Evolutionary conservation across 2,113 vertebrate species (phyloP).

Genomic region (Trichomycterus rosablanca): DNA sequence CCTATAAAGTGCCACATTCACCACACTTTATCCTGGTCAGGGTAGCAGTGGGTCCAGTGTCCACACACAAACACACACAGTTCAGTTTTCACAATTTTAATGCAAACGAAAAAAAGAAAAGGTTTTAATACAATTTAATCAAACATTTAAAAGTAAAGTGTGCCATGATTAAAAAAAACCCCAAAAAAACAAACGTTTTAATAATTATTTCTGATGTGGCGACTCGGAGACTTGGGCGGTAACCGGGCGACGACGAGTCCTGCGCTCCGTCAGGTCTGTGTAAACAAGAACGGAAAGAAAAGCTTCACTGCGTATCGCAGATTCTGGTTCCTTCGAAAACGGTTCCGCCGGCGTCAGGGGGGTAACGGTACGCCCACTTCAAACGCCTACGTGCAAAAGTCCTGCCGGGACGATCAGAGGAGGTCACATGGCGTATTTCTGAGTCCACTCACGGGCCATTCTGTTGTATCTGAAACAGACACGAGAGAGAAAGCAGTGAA

Average conservation of each 20-base stretch:
- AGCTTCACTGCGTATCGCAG: constrained; percentile 31
- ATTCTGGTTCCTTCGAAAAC: constrained; percentile 47
- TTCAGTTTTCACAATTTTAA: constrained; percentile 52
- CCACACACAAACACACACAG: background rate
- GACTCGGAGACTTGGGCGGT: constrained; percentile 35
- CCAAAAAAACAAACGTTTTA: too few species aligned
- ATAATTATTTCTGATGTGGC: background rate
- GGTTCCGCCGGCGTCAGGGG: constrained; percentile 51
- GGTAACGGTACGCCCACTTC: constrained; percentile 69
- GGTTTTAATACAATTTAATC: constrained; percentile 57
- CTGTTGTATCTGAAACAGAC: constrained; percentile 84
- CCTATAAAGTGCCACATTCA: too few species aligned
- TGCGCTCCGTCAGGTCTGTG: constrained; percentile 28
- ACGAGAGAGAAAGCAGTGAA: background rate
- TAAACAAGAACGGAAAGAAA: constrained; percentile 36
- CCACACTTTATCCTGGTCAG: too few species aligned
- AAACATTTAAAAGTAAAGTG: constrained; percentile 56
- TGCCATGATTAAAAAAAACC: constrained; percentile 33
- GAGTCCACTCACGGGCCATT: constrained; percentile 92
- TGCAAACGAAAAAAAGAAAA: constrained; percentile 63
- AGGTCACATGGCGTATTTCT: constrained; percentile 93
- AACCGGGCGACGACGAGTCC: constrained; percentile 24
- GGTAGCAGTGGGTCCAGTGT: too few species aligned
- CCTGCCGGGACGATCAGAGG: constrained; percentile 65
- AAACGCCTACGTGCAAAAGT: constrained; percentile 44